A percentile compares a stretch with the other conserved stretches of the same genome.
Evolutionary conservation across 2,888 invertebrate species (phyloP).

Genomic region (Sisyra nigra): DNA sequence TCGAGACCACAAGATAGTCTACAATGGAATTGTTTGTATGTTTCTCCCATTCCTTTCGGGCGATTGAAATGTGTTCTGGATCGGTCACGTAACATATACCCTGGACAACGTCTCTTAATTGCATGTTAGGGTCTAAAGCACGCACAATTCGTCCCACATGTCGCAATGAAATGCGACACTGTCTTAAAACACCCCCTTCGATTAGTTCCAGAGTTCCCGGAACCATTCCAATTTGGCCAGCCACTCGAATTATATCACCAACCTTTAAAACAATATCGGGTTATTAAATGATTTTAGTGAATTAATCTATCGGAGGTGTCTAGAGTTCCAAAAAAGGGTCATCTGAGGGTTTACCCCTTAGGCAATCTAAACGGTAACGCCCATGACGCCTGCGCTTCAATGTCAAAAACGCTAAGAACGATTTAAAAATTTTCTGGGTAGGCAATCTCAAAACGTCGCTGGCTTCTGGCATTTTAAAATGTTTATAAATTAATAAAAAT

Average conservation of each 20-base stretch:
- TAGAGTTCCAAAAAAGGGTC: no score
- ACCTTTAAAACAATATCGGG: constrained; percentile 32
- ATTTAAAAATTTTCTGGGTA: no score
- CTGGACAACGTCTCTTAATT: constrained; percentile 69
- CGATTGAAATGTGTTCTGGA: constrained; percentile 50
- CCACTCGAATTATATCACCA: constrained; percentile 68
- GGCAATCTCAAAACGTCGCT: no score
- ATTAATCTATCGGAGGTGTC: no score
- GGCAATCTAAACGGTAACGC: no score
- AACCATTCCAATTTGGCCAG: constrained; percentile 84
- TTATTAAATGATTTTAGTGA: no score
- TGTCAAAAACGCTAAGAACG: no score
- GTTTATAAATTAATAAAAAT: no score
- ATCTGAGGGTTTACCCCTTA: no score
- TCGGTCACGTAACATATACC: constrained; percentile 75
- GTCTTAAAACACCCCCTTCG: constrained; percentile 60
- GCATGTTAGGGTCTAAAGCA: constrained; percentile 62
- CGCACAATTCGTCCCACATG: constrained; percentile 71
- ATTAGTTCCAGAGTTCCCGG: constrained; percentile 64
- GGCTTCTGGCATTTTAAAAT: no score
- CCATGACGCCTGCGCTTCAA: no score
- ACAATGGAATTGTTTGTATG: constrained; percentile 75
- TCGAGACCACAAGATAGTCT: constrained; percentile 71
- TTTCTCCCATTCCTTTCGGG: constrained; percentile 65
- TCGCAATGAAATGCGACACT: constrained; percentile 68